Conservation (phyloP, 1,140 invertebrate genomes). For the Conopomorpha cramerella region DNA sequence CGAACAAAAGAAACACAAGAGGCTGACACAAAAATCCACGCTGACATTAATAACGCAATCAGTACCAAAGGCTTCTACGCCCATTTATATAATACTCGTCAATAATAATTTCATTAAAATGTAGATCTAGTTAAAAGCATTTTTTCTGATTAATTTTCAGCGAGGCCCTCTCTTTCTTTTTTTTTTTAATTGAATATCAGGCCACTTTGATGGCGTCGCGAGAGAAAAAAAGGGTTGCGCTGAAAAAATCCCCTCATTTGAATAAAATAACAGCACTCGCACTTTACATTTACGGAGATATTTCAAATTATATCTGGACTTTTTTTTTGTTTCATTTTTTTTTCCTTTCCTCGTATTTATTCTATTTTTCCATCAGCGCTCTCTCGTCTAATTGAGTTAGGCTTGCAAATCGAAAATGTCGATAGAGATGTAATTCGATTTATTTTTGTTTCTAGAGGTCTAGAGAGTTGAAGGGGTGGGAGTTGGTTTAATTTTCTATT, state of each 20-base stretch:
- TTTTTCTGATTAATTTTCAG: conserved; percentile 62
- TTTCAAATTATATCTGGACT: conserved; percentile 61
- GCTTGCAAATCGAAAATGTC: conserved; percentile 57
- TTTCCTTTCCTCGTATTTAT: conserved; percentile 53
- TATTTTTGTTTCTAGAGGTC: conserved; percentile 62
- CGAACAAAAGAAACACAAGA: no score
- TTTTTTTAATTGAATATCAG: conserved; percentile 62
- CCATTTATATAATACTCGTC: conserved; percentile 52
- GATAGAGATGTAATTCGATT: conserved; percentile 60
- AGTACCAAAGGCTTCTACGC: conserved; percentile 27
- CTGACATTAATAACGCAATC: conserved; percentile 23
- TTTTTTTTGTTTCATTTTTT: conserved; percentile 53
- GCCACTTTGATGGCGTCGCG: conserved; percentile 55
- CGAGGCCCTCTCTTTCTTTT: conserved; percentile 48
- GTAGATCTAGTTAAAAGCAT: conserved; percentile 62
- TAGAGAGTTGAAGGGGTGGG: no score
- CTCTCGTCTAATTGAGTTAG: conserved; percentile 57
- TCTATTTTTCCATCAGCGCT: conserved; percentile 58
- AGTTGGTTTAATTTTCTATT: no score
- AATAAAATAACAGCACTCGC: conserved; percentile 61
- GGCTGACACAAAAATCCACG: not conserved
- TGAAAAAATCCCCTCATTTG: conserved; percentile 56
- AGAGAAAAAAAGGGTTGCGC: conserved; percentile 53
- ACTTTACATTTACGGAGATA: conserved; percentile 60
- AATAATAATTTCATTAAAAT: conserved; percentile 62